Conservation (phyloP, 92 coral and sea anemone genomes). For the Bergia sp. region DNA sequence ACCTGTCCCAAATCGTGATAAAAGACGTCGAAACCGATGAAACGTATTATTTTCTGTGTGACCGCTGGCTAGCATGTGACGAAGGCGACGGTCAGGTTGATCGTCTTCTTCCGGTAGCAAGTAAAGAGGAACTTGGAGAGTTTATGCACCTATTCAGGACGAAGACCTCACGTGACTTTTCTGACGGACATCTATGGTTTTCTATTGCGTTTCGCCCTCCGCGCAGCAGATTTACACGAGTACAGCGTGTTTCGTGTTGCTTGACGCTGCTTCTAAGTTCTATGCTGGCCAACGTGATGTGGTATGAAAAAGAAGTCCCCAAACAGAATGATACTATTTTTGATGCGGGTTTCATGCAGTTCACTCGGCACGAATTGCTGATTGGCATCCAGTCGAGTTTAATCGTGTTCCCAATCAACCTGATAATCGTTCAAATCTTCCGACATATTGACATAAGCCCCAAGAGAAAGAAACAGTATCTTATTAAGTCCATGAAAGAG, state of each 20-base stretch:
- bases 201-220: slow-evolving; percentile 97
- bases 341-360: slow-evolving; percentile 78
- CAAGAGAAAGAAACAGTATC: slow-evolving; percentile 65
- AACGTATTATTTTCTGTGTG: slow-evolving; percentile 83
- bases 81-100: slow-evolving; percentile 99
- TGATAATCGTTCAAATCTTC: slow-evolving; percentile 82
- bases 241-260: slow-evolving; percentile 95
- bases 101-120: slow-evolving; percentile 86
- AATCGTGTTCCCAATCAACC: slow-evolving; percentile 92
- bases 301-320: slow-evolving; percentile 65
- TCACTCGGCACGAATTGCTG: slow-evolving; percentile 85
- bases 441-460: slow-evolving; percentile 81
- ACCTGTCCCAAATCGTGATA: slow-evolving; percentile 72
- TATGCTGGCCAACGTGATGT: slow-evolving; percentile 90
- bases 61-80: slow-evolving; percentile 98
- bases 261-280: slow-evolving; percentile 85
- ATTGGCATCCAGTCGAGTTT: slow-evolving; percentile 91
- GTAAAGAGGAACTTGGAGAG: slow-evolving; percentile 92
- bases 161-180: slow-evolving; percentile 86
- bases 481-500: slow-evolving; percentile 30
- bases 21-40: slow-evolving; percentile 87
- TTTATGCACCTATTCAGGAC: slow-evolving; percentile 87
- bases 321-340: slow-evolving; percentile 70
- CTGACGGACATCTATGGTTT: slow-evolving; percentile 97
- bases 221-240: slow-evolving; percentile 92